Conservation (phyloP, 2,888 invertebrate species). For the Lepidonotus clava region DNA sequence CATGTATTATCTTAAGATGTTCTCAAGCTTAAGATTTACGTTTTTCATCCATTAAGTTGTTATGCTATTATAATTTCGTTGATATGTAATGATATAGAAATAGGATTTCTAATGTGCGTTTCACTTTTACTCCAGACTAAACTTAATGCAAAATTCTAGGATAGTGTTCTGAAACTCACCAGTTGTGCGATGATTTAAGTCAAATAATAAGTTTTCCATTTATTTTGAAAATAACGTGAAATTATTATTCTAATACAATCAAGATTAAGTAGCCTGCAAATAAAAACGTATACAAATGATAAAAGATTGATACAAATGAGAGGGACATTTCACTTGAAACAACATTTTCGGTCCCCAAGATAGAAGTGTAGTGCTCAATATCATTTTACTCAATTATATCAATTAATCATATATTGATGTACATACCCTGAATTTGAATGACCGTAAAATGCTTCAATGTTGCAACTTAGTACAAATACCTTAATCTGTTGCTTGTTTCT, state of each 20-base stretch:
- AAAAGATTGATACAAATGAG: no score
- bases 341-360: not conserved
- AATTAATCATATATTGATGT: not conserved
- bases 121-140: not conserved
- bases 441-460: not conserved
- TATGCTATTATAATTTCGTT: not conserved
- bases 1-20: not conserved
- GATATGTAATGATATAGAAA: not conserved
- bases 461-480: not conserved
- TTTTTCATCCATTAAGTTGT: not conserved
- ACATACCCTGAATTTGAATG: not conserved
- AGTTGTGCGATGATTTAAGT: no score
- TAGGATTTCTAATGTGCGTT: no score
- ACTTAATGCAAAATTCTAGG: not conserved
- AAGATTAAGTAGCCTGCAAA: no score
- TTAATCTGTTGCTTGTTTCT: not conserved
- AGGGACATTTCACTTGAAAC: no score
- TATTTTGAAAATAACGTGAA: no score
- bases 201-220: no score
- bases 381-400: not conserved
- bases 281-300: no score
- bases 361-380: not conserved
- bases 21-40: no score
- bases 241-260: no score
- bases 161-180: no score